phyloP scores from a whole-genome alignment of 2,888 invertebrate species.

The Drosophila barbarae region DNA sequence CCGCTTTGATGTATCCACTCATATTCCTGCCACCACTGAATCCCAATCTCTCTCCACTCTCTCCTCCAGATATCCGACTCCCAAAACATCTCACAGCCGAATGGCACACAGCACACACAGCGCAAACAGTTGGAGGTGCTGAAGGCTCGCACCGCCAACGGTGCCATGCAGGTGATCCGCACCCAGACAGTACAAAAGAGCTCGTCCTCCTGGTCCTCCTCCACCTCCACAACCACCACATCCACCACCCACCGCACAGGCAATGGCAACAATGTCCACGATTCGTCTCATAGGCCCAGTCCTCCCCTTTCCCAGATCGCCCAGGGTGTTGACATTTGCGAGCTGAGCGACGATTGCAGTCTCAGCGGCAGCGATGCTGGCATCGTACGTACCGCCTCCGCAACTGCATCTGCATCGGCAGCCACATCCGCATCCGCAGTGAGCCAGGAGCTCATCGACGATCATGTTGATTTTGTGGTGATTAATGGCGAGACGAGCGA shows the following conservation, averaged over 20 bases:
- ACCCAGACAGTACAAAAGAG: slow-evolving; percentile 81
- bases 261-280: slow-evolving; percentile 17
- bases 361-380: slow-evolving; percentile 58
- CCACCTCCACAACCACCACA: slow-evolving; percentile 57
- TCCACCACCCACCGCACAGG: slow-evolving; percentile 43
- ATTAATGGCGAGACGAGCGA: slow-evolving; percentile 61
- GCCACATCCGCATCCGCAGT: slow-evolving; percentile 33
- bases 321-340: slow-evolving; percentile 69
- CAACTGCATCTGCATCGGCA: slow-evolving; percentile 34
- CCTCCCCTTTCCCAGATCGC: slow-evolving; percentile 8
- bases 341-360: slow-evolving; percentile 61
- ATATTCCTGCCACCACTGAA: slow-evolving; percentile 58
- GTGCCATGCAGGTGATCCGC: slow-evolving; percentile 86
- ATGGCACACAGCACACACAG: slow-evolving; percentile 79
- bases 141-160: slow-evolving; percentile 84
- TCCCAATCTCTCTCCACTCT: slow-evolving; percentile 46
- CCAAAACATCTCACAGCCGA: slow-evolving; percentile 80
- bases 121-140: slow-evolving; percentile 84
- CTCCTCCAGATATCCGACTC: slow-evolving; percentile 79
- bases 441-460: slow-evolving; percentile 63
- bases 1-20: slow-evolving; percentile 23
- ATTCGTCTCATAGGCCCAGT: slow-evolving; percentile 20
- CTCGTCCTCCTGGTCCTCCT: slow-evolving; percentile 78
- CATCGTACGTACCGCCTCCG: slow-evolving; percentile 40
- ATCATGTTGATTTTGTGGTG: slow-evolving; percentile 66